Conservation (phyloP, 2,888 invertebrate species). For the Myathropa florea region DNA sequence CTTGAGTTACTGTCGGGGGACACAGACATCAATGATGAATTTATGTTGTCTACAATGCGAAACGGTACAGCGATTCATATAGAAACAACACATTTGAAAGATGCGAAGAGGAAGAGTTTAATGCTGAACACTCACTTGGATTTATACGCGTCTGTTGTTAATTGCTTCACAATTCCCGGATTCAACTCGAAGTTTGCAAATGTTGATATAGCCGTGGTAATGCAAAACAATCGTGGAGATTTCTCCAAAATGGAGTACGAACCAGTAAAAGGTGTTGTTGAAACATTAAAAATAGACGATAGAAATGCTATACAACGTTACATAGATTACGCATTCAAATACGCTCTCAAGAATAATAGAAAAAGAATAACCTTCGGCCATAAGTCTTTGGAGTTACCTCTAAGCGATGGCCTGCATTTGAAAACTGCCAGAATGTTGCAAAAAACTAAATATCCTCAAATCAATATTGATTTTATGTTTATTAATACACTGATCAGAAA, state of each 20-base stretch:
- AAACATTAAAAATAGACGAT: constrained; percentile 74
- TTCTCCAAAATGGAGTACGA: constrained; percentile 76
- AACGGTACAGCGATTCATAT: constrained; percentile 75
- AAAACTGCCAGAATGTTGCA: constrained; percentile 71
- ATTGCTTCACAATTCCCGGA: constrained; percentile 74
- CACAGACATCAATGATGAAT: background rate
- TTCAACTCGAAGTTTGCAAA: constrained; percentile 72
- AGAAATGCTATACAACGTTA: constrained; percentile 63
- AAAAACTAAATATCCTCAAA: constrained; percentile 30
- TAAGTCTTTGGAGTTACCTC: constrained; percentile 74
- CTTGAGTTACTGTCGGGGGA: constrained; percentile 64
- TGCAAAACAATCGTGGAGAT: constrained; percentile 76
- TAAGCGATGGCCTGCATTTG: constrained; percentile 73
- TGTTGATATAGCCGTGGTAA: constrained; percentile 74
- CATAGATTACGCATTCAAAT: constrained; percentile 73
- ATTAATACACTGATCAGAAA: constrained; percentile 72
- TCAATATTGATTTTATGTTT: constrained; percentile 73
- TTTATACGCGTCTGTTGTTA: constrained; percentile 73
- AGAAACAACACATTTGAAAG: constrained; percentile 72
- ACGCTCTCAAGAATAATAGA: constrained; percentile 67
- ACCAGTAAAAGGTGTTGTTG: constrained; percentile 76
- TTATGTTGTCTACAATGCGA: constrained; percentile 73
- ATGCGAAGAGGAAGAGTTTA: constrained; percentile 72
- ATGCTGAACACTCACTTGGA: constrained; percentile 74
- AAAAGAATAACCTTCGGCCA: constrained; percentile 75